Conservation (phyloP, 2,113 vertebrate genomes). For the Pristiophorus japonicus region DNA sequence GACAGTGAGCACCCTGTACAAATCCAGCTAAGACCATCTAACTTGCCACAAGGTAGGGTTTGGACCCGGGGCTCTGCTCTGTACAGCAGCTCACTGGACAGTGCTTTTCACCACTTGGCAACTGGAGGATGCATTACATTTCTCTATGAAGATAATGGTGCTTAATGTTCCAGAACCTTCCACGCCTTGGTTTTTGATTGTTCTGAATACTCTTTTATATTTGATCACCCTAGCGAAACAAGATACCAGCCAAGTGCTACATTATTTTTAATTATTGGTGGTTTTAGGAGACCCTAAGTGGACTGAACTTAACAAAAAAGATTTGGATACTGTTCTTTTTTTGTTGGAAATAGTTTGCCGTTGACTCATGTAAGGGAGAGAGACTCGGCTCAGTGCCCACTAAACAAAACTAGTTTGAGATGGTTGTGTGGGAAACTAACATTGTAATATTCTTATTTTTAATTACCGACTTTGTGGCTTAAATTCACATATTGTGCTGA, state of each 20-base stretch:
- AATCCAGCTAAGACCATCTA: background rate
- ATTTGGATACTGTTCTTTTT: background rate
- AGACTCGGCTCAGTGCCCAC: background rate
- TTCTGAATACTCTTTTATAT: constrained; percentile 9
- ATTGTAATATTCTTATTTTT: background rate
- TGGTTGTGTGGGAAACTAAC: background rate
- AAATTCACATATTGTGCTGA: background rate
- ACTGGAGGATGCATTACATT: background rate
- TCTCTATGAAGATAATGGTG: background rate
- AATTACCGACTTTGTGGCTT: background rate
- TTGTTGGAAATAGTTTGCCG: background rate
- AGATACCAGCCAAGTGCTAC: background rate
- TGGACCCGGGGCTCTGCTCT: background rate
- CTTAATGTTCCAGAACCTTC: constrained; percentile 17
- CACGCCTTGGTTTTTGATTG: background rate
- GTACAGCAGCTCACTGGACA: background rate
- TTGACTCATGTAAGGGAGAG: background rate
- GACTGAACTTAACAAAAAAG: constrained; percentile 10
- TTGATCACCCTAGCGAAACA: constrained; percentile 6
- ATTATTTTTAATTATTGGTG: constrained; percentile 24
- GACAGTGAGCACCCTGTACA: background rate
- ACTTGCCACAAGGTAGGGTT: background rate
- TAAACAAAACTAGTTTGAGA: background rate
- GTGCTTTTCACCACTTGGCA: background rate
- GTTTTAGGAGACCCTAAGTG: constrained; percentile 9